Base-by-base conservation (phyloP, 2,888 invertebrate genomes). In the Cryptocephalus moraei region DNA sequence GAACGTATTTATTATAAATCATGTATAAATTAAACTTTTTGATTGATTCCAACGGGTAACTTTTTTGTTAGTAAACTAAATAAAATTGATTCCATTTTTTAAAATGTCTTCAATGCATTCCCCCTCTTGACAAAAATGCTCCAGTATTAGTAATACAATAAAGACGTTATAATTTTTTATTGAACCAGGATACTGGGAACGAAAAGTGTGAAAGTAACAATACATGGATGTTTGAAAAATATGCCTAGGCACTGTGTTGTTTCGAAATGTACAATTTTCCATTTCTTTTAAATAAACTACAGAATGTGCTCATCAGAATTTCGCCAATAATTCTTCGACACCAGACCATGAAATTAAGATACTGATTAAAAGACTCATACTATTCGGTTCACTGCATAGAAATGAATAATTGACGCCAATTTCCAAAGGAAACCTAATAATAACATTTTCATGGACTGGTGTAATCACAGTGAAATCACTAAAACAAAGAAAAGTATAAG, bases 231-330 rank as follows among this genome's bases (percentile, higher is more conserved):
- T 61, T 65, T 67, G 63, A 67, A 66, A 68, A 67, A 64, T 61
- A 65, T 67, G 64, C 66, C 68, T 67, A 69, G 68, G 69, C 69
- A 68, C 68, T 68, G 68, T 57, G 51, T 56, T 53, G 62, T 63
- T 62, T 60, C 55, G 57, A 61, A n/a, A 40, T 40, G 12, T 36
- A n/a, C n/a, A n/a, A n/a, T n/a, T 9, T 40, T 40, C 14, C 14
- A 40, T 40, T 22, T 22, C 11, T 46, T 52, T 60, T 57, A 60
- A 62, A 60, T 58, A 62, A 64, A 61, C 62, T 49, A 56, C 55
- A 58, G 54, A 63, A 60, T 55, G 59, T 58, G 63, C 59, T 63
- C 62, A 57, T 58, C 56, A 53, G 56, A 55, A 63, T 63, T 66
- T 63, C 63, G 63, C 60, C 62, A 66, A 65, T 64, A 66, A 65